These are phyloP conservation scores for Butastur rufipennis DNA, from an alignment of 2,113 vertebrate species.

Conservation along the genomic window DNA sequence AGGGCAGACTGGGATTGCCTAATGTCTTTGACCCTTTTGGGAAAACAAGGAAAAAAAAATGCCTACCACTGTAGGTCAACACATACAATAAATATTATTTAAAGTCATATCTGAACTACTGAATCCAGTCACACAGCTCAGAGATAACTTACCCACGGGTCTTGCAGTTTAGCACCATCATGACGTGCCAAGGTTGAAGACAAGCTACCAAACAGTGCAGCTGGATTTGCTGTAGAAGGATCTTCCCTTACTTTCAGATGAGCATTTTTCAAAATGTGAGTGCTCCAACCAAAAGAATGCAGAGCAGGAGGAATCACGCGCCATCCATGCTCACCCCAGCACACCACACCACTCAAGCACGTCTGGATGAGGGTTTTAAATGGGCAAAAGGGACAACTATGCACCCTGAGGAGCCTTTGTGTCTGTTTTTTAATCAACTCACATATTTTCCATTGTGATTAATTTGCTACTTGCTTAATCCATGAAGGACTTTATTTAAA, in stretches of 20 bases:
- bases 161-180: background rate
- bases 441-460: background rate
- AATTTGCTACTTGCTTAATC: background rate
- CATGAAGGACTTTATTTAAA: background rate
- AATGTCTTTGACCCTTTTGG: background rate
- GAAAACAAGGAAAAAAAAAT: background rate
- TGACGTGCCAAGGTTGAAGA: background rate
- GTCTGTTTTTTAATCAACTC: background rate
- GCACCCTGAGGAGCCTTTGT: background rate
- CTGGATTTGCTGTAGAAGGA: background rate
- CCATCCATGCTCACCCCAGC: background rate
- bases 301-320: rapidly evolving
- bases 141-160: rapidly evolving
- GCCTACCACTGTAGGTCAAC: background rate
- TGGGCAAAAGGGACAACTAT: background rate
- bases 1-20: background rate
- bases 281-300: background rate
- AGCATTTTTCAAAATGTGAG: background rate
- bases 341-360: background rate
- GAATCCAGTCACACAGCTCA: background rate
- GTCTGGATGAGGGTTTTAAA: background rate
- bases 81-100: background rate
- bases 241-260: background rate
- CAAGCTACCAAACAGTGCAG: background rate
- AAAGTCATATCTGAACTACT: background rate